phyloP scores from a whole-genome alignment of 2,888 invertebrate genomes.

The Holacanthella duospinosa region DNA sequence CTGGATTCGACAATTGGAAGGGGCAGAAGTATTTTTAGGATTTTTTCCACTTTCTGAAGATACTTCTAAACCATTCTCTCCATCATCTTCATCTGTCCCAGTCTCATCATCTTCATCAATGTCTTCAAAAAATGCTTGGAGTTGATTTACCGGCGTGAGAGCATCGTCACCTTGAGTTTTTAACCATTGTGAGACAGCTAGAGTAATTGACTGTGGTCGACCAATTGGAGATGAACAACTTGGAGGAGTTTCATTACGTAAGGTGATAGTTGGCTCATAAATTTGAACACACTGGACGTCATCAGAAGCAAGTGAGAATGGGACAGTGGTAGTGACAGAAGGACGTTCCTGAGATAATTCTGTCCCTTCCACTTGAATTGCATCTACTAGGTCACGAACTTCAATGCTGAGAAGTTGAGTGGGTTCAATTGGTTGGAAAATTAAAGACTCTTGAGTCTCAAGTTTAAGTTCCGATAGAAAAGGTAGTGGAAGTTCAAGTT shows the following conservation, averaged over 20 bases:
- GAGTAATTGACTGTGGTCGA: constrained; percentile 35
- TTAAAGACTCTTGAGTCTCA: neutral
- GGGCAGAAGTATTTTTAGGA: neutral
- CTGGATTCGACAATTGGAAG: neutral
- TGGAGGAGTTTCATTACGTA: constrained; percentile 2
- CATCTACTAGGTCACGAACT: neutral
- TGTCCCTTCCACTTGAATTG: constrained; percentile 3
- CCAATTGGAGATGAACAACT: neutral
- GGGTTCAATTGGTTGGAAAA: neutral
- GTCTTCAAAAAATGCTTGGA: constrained; percentile 8
- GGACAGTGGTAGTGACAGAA: neutral
- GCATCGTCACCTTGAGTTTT: constrained; percentile 37
- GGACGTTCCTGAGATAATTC: neutral
- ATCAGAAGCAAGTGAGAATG: neutral
- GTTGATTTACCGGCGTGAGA: constrained; percentile 29
- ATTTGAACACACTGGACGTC: neutral
- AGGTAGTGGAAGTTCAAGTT: constrained; percentile 1
- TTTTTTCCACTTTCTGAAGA: constrained; percentile 16
- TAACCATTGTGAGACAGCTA: constrained; percentile 37
- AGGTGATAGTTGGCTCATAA: neutral
- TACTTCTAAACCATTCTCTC: constrained; percentile 11
- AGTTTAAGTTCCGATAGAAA: neutral
- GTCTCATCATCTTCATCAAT: constrained; percentile 21
- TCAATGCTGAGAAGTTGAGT: neutral
- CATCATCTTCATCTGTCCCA: constrained; percentile 20